phyloP scores from a whole-genome alignment of 2,113 vertebrate species.

The Pteropus alecto region DNA sequence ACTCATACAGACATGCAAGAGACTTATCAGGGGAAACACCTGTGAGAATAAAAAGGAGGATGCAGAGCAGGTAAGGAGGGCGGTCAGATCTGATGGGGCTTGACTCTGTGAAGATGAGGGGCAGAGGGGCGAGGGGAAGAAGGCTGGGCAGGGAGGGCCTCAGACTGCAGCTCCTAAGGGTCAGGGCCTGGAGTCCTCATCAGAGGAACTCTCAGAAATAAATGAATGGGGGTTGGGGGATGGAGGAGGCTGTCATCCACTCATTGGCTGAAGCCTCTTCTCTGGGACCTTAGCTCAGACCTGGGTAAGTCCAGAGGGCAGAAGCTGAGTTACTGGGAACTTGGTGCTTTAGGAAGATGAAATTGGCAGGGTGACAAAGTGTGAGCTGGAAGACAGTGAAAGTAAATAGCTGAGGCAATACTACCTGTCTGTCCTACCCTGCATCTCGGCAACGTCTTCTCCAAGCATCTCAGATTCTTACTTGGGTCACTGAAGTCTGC shows the following conservation, averaged over 20 bases:
- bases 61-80: no score
- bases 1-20: background rate
- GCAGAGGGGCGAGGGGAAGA: no score
- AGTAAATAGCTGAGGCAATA: no score
- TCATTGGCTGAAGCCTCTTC: background rate
- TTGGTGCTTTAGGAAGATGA: background rate
- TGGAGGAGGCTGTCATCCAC: background rate
- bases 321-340: no score
- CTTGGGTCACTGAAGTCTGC: background rate
- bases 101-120: no score
- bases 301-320: background rate
- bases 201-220: background rate
- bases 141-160: background rate
- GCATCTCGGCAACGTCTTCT: fast-evolving
- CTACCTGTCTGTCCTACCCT: background rate
- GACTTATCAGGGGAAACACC: background rate
- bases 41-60: background rate
- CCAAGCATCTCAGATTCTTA: background rate
- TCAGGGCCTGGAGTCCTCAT: background rate
- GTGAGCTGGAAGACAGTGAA: background rate
- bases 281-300: background rate
- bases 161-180: background rate
- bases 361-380: background rate
- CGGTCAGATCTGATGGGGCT: background rate
- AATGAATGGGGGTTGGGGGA: background rate